A percentile compares a stretch with the other conserved stretches of the same genome.
phyloP scores from a whole-genome alignment of 2,113 vertebrate genomes.

The Panurus biarmicus region DNA sequence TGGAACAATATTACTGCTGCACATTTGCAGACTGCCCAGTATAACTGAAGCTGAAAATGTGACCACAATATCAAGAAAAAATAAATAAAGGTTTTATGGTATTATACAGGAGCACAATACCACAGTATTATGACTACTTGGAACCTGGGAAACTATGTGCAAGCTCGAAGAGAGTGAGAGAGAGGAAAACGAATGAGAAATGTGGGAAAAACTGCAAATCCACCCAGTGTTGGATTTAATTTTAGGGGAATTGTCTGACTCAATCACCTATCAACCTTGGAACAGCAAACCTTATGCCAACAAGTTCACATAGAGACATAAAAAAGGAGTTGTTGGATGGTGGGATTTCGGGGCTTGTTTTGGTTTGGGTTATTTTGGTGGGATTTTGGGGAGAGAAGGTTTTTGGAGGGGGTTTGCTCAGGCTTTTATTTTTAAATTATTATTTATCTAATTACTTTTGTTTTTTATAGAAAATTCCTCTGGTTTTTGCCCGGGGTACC shows the following conservation, averaged over 20 bases:
- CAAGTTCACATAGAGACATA: not conserved
- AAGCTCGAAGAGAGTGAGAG: not conserved
- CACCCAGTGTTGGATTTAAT: not conserved
- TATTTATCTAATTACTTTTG: not conserved
- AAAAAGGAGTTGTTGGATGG: not conserved
- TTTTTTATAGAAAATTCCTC: not conserved
- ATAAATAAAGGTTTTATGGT: not conserved
- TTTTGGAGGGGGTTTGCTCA: not conserved
- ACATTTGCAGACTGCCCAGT: not conserved
- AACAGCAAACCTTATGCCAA: not conserved
- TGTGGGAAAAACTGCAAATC: slow-evolving; percentile 1
- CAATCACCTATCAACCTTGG: not conserved
- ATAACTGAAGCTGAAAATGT: not conserved
- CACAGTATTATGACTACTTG: not conserved
- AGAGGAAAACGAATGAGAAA: not conserved
- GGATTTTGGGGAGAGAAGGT: not conserved
- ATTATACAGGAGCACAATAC: not conserved
- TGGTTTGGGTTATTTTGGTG: not conserved
- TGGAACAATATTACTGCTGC: not conserved
- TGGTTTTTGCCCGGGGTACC: not conserved
- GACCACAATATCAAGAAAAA: not conserved
- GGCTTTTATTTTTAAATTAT: not conserved
- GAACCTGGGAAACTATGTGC: not conserved
- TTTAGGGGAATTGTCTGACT: not conserved
- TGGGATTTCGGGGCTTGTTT: not conserved